These are phyloP conservation scores for Drosophila baimaii DNA, from an alignment of 1,140 invertebrate species.

Conservation along the genomic window DNA sequence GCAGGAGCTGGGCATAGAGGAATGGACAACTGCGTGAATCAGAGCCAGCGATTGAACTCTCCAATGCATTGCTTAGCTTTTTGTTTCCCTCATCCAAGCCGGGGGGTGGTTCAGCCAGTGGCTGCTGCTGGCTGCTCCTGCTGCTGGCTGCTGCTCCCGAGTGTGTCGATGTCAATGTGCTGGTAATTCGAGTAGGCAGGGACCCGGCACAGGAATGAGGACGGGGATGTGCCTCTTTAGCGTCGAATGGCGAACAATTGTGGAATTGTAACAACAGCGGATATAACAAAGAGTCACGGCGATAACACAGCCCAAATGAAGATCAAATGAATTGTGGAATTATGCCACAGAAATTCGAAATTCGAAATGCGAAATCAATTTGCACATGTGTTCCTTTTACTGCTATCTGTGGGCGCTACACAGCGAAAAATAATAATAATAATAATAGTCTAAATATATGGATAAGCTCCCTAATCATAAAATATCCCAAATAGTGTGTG, in stretches of 20 bases:
- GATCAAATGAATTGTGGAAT: conserved; percentile 77
- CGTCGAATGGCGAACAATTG: conserved; percentile 37
- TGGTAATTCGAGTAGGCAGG: conserved; percentile 67
- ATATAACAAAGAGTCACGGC: conserved; percentile 34
- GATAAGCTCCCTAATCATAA: too few species aligned
- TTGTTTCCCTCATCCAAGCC: conserved; percentile 21
- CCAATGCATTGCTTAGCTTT: conserved; percentile 41
- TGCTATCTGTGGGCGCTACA: background rate
- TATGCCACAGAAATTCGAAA: conserved; percentile 67
- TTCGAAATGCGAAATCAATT: conserved; percentile 77
- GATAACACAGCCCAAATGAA: conserved; percentile 43
- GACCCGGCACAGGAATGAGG: conserved; percentile 20
- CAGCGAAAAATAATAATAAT: background rate
- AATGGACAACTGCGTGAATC: conserved; percentile 62
- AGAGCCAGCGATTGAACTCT: conserved; percentile 42
- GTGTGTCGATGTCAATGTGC: conserved; percentile 66
- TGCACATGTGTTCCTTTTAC: conserved; percentile 62
- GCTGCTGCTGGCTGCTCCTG: background rate
- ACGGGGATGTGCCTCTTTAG: conserved; percentile 31
- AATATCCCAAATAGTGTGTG: background rate
- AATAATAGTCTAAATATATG: too few species aligned
- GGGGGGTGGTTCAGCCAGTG: conserved; percentile 28
- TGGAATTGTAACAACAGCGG: conserved; percentile 50
- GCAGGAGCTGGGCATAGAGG: conserved; percentile 8
- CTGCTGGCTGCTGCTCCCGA: conserved; percentile 11